Conservation (phyloP, 1,140 invertebrate species). For the Dryas iulia region DNA sequence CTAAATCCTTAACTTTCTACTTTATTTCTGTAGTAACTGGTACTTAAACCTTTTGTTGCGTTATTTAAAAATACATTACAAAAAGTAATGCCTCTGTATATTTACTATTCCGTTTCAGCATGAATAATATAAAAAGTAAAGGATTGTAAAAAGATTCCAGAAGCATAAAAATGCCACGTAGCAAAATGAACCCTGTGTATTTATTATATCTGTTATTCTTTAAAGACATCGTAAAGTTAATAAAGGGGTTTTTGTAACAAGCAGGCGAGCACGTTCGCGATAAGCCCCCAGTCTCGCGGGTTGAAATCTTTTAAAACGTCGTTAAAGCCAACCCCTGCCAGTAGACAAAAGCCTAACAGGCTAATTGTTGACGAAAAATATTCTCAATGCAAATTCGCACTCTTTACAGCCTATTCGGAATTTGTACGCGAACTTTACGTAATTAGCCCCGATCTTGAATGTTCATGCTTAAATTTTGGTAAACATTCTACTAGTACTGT, state of each 20-base stretch:
- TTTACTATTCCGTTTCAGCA: conserved; percentile 15
- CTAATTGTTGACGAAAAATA: conserved; percentile 78
- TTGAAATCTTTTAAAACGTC: conserved; percentile 77
- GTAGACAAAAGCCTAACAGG: conserved; percentile 71
- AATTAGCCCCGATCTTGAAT: conserved; percentile 49
- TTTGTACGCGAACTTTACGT: conserved; percentile 67
- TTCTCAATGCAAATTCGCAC: conserved; percentile 75
- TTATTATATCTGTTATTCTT: conserved; percentile 77
- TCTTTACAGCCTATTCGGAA: conserved; percentile 73
- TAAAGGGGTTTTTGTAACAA: conserved; percentile 76
- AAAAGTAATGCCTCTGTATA: background rate
- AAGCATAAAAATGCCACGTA: conserved; percentile 55
- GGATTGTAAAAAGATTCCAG: conserved; percentile 60
- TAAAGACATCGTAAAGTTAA: conserved; percentile 76
- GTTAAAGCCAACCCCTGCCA: conserved; percentile 71
- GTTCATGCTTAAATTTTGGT: conserved; percentile 38
- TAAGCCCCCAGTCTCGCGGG: conserved; percentile 61
- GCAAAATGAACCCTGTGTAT: conserved; percentile 66
- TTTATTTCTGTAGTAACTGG: background rate
- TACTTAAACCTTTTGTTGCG: background rate
- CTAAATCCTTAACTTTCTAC: too few species aligned
- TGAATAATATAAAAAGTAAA: conserved; percentile 24
- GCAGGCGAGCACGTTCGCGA: conserved; percentile 67
- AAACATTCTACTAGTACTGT: background rate
- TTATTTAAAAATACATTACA: background rate